A percentile compares a stretch with the other conserved stretches of the same genome.
phyloP scores from a whole-genome alignment of 2,888 invertebrate species.

The Cryptocephalus primarius region DNA sequence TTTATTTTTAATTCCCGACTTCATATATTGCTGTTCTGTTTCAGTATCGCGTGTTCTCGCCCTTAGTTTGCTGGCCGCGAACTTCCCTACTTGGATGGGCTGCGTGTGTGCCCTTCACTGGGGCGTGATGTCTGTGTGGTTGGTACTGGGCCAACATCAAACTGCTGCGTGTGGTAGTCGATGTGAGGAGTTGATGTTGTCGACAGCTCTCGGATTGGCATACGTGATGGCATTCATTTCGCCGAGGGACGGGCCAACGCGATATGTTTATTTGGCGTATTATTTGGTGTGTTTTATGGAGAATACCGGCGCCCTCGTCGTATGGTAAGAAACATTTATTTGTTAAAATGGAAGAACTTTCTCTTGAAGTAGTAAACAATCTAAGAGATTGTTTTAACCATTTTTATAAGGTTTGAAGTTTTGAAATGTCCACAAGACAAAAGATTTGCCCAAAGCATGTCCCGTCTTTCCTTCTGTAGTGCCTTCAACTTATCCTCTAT shows the following conservation, averaged over 20 bases:
- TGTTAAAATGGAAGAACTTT: too few species aligned
- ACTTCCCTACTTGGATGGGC: constrained; percentile 41
- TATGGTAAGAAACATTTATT: constrained; percentile 31
- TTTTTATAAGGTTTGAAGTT: too few species aligned
- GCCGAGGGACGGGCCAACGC: constrained; percentile 47
- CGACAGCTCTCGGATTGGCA: constrained; percentile 45
- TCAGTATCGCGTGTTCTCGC: constrained; percentile 44
- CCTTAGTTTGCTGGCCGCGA: constrained; percentile 44
- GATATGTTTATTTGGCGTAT: constrained; percentile 40
- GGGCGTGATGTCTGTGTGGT: constrained; percentile 46
- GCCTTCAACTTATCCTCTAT: too few species aligned
- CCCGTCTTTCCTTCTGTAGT: too few species aligned
- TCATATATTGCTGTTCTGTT: constrained; percentile 14
- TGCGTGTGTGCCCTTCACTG: constrained; percentile 42
- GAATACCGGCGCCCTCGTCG: constrained; percentile 38
- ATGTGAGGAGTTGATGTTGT: constrained; percentile 38
- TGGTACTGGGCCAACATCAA: constrained; percentile 38
- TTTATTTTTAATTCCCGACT: too few species aligned
- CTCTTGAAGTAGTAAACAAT: too few species aligned
- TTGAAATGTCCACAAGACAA: too few species aligned
- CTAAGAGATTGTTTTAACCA: too few species aligned
- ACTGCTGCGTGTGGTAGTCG: constrained; percentile 37
- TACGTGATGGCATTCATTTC: constrained; percentile 51
- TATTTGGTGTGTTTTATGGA: constrained; percentile 41
- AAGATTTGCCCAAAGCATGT: too few species aligned